phyloP scores from a whole-genome alignment of 2,797 vertebrate species.

The Ptychobarbus kaznakovi region DNA sequence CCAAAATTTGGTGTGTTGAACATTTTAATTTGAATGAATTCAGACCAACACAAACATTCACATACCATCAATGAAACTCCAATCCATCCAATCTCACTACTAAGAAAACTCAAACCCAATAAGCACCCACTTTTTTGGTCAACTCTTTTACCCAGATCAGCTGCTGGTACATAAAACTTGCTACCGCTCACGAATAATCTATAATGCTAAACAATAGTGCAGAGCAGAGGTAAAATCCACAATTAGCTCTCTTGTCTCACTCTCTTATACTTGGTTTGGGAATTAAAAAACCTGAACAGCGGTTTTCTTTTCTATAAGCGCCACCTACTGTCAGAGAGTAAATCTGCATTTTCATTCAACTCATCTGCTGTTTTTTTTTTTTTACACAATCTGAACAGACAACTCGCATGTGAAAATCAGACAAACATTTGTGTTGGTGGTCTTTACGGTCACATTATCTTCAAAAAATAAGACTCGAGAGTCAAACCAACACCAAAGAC shows the following conservation, averaged over 20 bases:
- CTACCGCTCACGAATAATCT: too few relatives aligned
- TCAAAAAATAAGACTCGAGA: not conserved
- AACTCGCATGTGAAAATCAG: not conserved
- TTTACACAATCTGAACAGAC: not conserved
- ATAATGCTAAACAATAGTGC: too few relatives aligned
- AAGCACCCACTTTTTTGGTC: not conserved
- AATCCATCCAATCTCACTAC: not conserved
- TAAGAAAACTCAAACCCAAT: too few relatives aligned
- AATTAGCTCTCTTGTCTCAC: not conserved
- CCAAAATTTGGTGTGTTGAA: not conserved
- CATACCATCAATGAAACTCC: not conserved
- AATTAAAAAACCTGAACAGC: not conserved
- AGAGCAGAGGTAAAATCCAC: not conserved
- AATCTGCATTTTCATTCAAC: not conserved
- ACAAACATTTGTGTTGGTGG: not conserved
- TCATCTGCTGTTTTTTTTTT: too few relatives aligned
- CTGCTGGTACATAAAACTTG: too few relatives aligned
- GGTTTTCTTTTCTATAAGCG: not conserved
- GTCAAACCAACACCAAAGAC: not conserved
- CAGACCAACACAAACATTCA: not conserved
- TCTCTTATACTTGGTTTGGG: not conserved
- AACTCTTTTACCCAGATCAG: not conserved
- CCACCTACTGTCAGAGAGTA: not conserved
- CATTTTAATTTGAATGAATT: not conserved
- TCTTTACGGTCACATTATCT: not conserved